A percentile compares a stretch with the other conserved stretches of the same genome.
phyloP scores from a whole-genome alignment of 2,113 vertebrate species.

The Stigmatopora nigra region DNA sequence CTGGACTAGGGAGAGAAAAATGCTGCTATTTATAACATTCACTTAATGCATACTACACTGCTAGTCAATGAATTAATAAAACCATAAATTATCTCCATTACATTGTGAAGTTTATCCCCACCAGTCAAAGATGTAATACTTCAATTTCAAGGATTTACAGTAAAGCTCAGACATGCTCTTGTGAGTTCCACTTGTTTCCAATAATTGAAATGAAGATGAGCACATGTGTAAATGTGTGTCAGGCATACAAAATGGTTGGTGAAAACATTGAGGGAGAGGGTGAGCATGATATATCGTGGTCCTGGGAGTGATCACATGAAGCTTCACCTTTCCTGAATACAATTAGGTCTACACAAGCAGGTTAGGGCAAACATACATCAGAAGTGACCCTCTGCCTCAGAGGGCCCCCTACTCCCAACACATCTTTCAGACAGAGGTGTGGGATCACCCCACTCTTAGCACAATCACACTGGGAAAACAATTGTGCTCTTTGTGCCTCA shows the following conservation, averaged over 20 bases:
- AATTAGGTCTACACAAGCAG: slow-evolving; percentile 33
- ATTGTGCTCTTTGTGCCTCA: slow-evolving; percentile 15
- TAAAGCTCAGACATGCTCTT: slow-evolving; percentile 36
- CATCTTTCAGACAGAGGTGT: slow-evolving; percentile 37
- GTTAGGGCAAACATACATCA: slow-evolving; percentile 50
- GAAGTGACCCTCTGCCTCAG: slow-evolving; percentile 45
- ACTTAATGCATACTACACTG: no score
- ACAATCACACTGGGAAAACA: slow-evolving; percentile 36
- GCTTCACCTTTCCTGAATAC: slow-evolving; percentile 32
- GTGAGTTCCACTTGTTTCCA: slow-evolving; percentile 33
- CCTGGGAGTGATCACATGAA: slow-evolving; percentile 29
- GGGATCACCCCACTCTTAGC: slow-evolving; percentile 10
- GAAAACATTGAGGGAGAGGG: slow-evolving; percentile 6
- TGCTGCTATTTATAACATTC: no score
- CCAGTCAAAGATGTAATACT: slow-evolving; percentile 36
- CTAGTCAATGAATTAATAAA: not conserved
- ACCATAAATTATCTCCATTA: slow-evolving; percentile 32
- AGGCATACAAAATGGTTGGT: slow-evolving; percentile 12
- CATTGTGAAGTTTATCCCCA: slow-evolving; percentile 5
- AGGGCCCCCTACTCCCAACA: slow-evolving; percentile 45
- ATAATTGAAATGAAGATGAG: slow-evolving; percentile 7
- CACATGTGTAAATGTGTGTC: slow-evolving; percentile 21
- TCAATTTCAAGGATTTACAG: slow-evolving; percentile 42
- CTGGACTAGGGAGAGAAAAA: no score
- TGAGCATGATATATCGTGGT: slow-evolving; percentile 32